Evolutionary conservation across 2,113 vertebrate genomes (phyloP), one percentile per base, ranked within the genome.

Genomic region (Xiphophorus maculatus): DNA sequence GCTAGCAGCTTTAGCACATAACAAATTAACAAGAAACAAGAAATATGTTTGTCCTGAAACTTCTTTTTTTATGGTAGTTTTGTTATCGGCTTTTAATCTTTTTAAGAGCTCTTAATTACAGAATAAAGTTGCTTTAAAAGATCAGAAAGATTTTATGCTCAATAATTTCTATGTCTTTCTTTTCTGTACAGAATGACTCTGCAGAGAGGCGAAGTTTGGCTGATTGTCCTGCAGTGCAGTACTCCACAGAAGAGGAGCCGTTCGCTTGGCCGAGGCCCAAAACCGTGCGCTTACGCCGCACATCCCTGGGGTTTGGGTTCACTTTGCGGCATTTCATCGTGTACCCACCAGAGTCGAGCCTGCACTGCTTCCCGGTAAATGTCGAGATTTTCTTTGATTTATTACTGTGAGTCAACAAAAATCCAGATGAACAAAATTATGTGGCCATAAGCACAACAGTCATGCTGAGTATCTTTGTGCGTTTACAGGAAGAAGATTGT

Each of bases 271-370:
- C 96, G n/a, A 96, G 97, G 76, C 96, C 96, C 5, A 98, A 98
- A 93, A 96, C 94, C 0, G 94, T 99, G 0, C 76, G 83, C 51
- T 89, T 99, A 63, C 94, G 91, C 68, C 96, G 97, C 85, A 96
- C 96, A 67, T 92, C 96, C 70, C 95, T 96, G 74, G 98, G 98
- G 25, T 99, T 98, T 73, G 98, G 98, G 77, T 99, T 99, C 87
- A 99, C 98, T 25, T 94, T 99, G 89, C 95, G 98, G 30, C 98
- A 99, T 93, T 99, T 99, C 93, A 99, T 99, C 71, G 98, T 99
- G 73, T 99, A 99, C 82, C 98, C 98, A 4, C 98, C 97, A 0
- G 97, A 99, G 88, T 99, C 98, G 10, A 96, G 96, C 35, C 88
- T 96, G 86, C 96, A 97, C 3, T 93, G 92, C 90, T 95, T 95